A percentile compares a stretch with the other conserved stretches of the same genome.
Conservation (phyloP, 2,888 invertebrate species). For the Palloptera scutellata region DNA sequence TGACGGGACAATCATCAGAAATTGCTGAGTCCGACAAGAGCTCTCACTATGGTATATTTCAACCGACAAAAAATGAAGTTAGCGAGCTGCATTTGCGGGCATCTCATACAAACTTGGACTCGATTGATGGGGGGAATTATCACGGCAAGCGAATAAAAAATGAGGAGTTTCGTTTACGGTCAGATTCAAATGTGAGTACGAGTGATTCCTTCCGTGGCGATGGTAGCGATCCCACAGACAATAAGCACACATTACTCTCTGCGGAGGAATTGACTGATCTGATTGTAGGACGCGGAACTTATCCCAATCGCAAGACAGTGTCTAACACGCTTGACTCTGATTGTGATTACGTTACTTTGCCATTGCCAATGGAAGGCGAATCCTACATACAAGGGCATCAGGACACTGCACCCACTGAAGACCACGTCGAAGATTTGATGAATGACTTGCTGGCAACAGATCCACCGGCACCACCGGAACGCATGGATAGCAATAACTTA, state of each 20-base stretch:
- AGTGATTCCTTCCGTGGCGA: slow-evolving; percentile 83
- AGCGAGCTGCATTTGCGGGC: slow-evolving; percentile 49
- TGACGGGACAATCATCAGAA: slow-evolving; percentile 69
- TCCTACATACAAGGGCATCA: slow-evolving; percentile 70
- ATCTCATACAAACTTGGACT: slow-evolving; percentile 64
- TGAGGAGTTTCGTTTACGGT: slow-evolving; percentile 70
- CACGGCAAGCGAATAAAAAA: slow-evolving; percentile 53
- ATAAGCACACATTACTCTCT: slow-evolving; percentile 77
- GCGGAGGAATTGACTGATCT: slow-evolving; percentile 85
- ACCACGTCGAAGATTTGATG: slow-evolving; percentile 61
- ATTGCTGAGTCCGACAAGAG: slow-evolving; percentile 68
- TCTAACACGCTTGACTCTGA: slow-evolving; percentile 88
- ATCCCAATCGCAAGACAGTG: slow-evolving; percentile 80
- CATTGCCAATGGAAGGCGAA: slow-evolving; percentile 68
- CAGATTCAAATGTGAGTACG: slow-evolving; percentile 83
- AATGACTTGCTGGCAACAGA: slow-evolving; percentile 65
- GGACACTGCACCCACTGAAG: slow-evolving; percentile 70
- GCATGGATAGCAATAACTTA: slow-evolving; percentile 70
- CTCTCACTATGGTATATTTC: slow-evolving; percentile 69
- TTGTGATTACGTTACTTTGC: slow-evolving; percentile 87
- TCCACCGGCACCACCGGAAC: slow-evolving; percentile 75
- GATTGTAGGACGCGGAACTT: slow-evolving; percentile 81
- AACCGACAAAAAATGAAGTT: slow-evolving; percentile 66
- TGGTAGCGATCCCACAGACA: slow-evolving; percentile 87
- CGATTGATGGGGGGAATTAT: slow-evolving; percentile 67